These are phyloP conservation scores for Drosophila lowei DNA, from an alignment of 1,140 invertebrate genomes.

Conservation along the genomic window DNA sequence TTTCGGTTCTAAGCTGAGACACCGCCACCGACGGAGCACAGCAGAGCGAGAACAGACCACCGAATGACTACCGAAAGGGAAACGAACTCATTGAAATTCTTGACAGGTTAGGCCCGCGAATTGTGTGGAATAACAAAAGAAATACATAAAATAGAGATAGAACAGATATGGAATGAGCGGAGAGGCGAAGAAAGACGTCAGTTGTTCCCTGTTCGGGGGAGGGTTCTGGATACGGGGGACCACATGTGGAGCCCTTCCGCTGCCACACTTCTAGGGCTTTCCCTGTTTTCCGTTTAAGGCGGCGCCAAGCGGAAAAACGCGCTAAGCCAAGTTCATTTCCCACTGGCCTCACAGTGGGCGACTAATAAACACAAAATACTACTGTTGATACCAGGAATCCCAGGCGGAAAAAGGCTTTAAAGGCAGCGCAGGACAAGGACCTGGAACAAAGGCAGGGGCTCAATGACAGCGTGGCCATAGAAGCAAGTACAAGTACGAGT, in stretches of 20 bases:
- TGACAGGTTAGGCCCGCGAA: conserved; percentile 65
- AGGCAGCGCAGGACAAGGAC: conserved; percentile 22
- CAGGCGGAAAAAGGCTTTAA: conserved; percentile 32
- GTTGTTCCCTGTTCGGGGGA: conserved; percentile 18
- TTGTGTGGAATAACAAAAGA: conserved; percentile 69
- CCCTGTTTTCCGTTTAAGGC: conserved; percentile 29
- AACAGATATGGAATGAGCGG: not conserved
- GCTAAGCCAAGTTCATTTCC: conserved; percentile 31
- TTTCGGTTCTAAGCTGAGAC: conserved; percentile 26
- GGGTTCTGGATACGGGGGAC: not conserved
- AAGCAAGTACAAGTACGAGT: conserved; percentile 3
- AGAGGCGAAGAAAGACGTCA: conserved; percentile 8
- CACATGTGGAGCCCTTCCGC: too few relatives aligned
- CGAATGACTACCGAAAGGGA: conserved; percentile 70
- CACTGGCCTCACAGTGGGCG: conserved; percentile 33
- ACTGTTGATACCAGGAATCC: conserved; percentile 16
- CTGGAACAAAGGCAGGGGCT: conserved; percentile 34
- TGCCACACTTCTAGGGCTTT: conserved; percentile 36
- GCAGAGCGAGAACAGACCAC: conserved; percentile 13
- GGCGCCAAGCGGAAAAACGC: conserved; percentile 49
- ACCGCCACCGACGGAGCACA: not conserved
- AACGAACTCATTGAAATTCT: conserved; percentile 81
- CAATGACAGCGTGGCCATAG: conserved; percentile 29
- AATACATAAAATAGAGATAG: conserved; percentile 36
- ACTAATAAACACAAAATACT: conserved; percentile 19